Evolutionary conservation across 2,888 invertebrate genomes (phyloP), one percentile per base, ranked within the genome.

Genomic region (Dryobotodes eremita): DNA sequence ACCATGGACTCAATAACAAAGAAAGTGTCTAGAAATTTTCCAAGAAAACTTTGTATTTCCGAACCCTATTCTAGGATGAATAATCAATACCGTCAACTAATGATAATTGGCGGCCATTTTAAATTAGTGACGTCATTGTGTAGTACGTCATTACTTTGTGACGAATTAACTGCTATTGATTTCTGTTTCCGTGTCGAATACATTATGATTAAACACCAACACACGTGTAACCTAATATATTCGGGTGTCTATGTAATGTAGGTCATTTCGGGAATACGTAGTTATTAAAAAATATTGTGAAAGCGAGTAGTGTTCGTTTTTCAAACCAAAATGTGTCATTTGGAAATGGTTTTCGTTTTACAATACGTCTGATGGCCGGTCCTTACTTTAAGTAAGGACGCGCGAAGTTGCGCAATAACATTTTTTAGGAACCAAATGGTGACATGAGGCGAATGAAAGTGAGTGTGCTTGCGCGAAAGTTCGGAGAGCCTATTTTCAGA

Each of bases 81-180:
- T 36, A 26, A 50, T n/a, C 50, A 74, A 53, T 42, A 26, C 55
- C 15, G 7, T n/a, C n/a, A n/a, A 66, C 42, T 10, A 48, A 7
- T 55, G 50, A 50, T 46, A 23, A 65, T 31, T 23, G 26, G n/a
- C 62, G 20, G 59, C 69, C 64, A 79, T 75, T 61, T 69, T 66
- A n/a, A 57, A 66, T 2, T 11, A 11, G 50, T 80, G 50, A 85
- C 62, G 74, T 75, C 68, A 86, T 57, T 46, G 23, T 59, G 17
- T 11, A 59, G 15, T 48, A 36, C 61, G 70, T 20, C 55, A 42
- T 82, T 68, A 68, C 55, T 76, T 3, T n/a, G 6, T 82, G 70
- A 76, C 86, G 65, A 71, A 31, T 62, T 20, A 31, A 50, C 55
- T 20, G 11, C 7, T 74, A 72, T 76, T 73, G 69, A 75, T 77